Conservation (phyloP, 2,888 invertebrate genomes). For the Cosmorhoe ocellata region DNA sequence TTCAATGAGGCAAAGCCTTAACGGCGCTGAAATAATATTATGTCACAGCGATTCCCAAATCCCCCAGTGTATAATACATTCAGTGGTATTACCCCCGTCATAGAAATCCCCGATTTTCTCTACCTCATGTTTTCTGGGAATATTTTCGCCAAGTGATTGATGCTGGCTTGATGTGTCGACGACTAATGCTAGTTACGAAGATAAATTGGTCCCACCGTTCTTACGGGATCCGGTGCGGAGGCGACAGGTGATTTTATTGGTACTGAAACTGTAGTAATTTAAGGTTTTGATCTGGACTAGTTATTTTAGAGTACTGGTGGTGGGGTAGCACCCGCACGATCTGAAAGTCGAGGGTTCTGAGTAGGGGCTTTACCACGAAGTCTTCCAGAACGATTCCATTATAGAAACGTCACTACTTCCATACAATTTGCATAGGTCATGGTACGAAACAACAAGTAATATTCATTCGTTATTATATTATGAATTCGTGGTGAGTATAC, state of each 20-base stretch:
- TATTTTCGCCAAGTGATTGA: slow-evolving; percentile 67
- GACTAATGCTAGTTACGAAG: slow-evolving; percentile 60
- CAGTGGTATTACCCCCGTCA: slow-evolving; percentile 58
- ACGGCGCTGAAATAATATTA: neutral
- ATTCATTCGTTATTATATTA: too few relatives aligned
- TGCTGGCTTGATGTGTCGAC: slow-evolving; percentile 62
- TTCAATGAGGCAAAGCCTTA: too few relatives aligned
- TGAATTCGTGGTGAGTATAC: too few relatives aligned
- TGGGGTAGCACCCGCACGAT: too few relatives aligned
- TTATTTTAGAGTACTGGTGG: too few relatives aligned
- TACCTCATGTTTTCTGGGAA: slow-evolving; percentile 60
- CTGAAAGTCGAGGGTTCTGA: too few relatives aligned
- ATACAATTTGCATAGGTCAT: too few relatives aligned
- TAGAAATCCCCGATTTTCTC: slow-evolving; percentile 33
- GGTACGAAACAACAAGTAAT: too few relatives aligned
- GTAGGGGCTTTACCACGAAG: too few relatives aligned
- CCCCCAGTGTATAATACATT: slow-evolving; percentile 21
- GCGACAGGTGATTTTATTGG: slow-evolving; percentile 3
- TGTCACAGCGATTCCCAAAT: slow-evolving; percentile 1
- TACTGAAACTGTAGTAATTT: neutral
- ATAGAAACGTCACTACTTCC: too few relatives aligned
- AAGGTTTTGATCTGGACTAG: too few relatives aligned
- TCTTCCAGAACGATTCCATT: too few relatives aligned
- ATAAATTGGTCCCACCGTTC: slow-evolving; percentile 57
- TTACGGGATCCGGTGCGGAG: slow-evolving; percentile 37